Evolutionary conservation across 2,797 vertebrate species (phyloP).

Genomic region (Neosalanx taihuensis): DNA sequence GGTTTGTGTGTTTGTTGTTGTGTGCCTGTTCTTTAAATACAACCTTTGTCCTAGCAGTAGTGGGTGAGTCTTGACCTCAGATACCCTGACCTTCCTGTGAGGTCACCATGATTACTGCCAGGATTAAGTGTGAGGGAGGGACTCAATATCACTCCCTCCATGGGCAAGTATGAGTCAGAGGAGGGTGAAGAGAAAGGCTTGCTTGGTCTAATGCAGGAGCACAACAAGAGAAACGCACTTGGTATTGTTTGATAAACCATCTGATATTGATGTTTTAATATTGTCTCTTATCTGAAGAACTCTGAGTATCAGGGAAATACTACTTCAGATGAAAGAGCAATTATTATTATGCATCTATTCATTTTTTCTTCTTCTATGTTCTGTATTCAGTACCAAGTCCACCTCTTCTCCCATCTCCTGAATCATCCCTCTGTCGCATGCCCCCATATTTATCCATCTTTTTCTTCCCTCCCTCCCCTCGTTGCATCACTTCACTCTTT

Average conservation of each 20-base stretch:
- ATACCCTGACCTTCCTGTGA: conserved; percentile 30
- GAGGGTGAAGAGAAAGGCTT: conserved; percentile 17
- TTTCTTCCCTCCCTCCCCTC: conserved; percentile 8
- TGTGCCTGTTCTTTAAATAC: conserved; percentile 46
- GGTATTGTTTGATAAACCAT: too few relatives aligned
- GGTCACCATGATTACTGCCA: conserved; percentile 39
- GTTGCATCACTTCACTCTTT: neutral
- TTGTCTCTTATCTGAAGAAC: too few relatives aligned
- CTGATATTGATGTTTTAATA: too few relatives aligned
- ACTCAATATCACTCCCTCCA: conserved; percentile 43
- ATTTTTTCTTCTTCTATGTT: too few relatives aligned
- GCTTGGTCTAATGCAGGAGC: neutral
- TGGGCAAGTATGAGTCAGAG: conserved; percentile 44
- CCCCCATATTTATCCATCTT: neutral
- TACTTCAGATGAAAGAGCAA: too few relatives aligned
- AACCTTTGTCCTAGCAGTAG: conserved; percentile 45
- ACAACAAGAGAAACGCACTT: too few relatives aligned
- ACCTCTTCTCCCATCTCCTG: neutral
- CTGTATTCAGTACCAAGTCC: neutral
- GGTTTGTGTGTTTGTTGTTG: too few relatives aligned
- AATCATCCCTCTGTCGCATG: neutral
- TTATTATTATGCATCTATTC: too few relatives aligned
- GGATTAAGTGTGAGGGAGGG: conserved; percentile 42
- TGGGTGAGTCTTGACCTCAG: conserved; percentile 21
- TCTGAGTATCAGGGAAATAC: too few relatives aligned